Evolutionary conservation across 2,888 invertebrate genomes (phyloP).

Genomic region (Crocallis elinguaria): DNA sequence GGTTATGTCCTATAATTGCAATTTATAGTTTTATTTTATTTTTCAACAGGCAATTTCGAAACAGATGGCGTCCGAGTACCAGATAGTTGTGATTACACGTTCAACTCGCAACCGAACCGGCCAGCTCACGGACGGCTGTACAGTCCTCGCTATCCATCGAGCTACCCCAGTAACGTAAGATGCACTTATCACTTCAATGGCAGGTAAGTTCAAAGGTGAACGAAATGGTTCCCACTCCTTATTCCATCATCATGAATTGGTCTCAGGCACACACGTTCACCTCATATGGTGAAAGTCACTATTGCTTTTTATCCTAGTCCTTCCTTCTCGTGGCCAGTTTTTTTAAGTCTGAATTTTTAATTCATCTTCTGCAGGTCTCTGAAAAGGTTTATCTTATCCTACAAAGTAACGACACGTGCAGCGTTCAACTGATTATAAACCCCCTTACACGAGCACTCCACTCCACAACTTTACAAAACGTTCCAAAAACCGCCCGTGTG

Average conservation of each 20-base stretch:
- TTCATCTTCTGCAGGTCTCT: too few relatives aligned
- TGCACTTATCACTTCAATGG: slow-evolving; percentile 96
- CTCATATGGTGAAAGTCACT: too few relatives aligned
- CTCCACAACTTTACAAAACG: too few relatives aligned
- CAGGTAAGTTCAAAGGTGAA: slow-evolving; percentile 79
- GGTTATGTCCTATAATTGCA: not conserved
- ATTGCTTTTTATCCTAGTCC: too few relatives aligned
- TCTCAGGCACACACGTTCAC: too few relatives aligned
- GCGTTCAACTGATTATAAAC: too few relatives aligned
- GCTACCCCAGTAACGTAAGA: slow-evolving; percentile 95
- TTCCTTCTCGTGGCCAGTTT: too few relatives aligned
- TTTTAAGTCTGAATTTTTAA: too few relatives aligned
- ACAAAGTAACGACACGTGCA: too few relatives aligned
- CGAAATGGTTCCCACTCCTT: not conserved
- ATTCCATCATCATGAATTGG: not conserved
- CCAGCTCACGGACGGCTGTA: slow-evolving; percentile 91
- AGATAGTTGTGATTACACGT: slow-evolving; percentile 94
- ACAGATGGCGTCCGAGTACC: slow-evolving; percentile 90
- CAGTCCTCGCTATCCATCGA: slow-evolving; percentile 97
- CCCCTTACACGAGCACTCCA: too few relatives aligned
- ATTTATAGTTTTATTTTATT: not conserved
- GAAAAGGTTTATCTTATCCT: too few relatives aligned
- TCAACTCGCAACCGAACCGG: slow-evolving; percentile 89
- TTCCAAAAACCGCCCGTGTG: too few relatives aligned
- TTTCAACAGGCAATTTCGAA: slow-evolving; percentile 88